Evolutionary conservation across 2,888 invertebrate genomes (phyloP), one percentile per base, ranked within the genome.

Genomic region (Eupithecia tripunctaria): DNA sequence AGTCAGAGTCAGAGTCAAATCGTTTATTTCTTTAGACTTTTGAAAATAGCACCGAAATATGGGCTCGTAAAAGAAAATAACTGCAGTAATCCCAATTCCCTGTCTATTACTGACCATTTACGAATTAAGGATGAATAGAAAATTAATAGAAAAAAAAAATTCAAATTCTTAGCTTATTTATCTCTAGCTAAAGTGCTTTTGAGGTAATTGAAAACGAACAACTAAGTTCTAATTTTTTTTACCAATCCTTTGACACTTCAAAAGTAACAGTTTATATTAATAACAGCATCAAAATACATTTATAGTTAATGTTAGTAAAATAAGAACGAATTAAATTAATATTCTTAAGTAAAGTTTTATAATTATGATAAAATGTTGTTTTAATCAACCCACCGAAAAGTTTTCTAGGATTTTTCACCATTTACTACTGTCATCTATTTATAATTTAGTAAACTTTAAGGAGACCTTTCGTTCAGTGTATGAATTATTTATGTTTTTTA

Each of bases 171-270:
- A 97, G 97, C 84, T 97, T 97, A 0, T 96, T 96, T 81, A 96
- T 97, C 87, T 97, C 97, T 41, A 97, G 96, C 73, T 96, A 96
- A 68, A 97, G 97, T 85, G 96, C 97, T 0, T 96, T 96, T 0
- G 94, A 93, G 69, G 67, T 29, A 27, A 74, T 59, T 73, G 63
- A 67, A 56, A 56, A 2, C 6, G 6, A 56, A 21, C 15, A 21
- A 1, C 12, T 25, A 41, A 68, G 29, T 14, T 29, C 21, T 27
- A 60, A 60, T n/a, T n/a, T n/a, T n/a, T n/a, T n/a, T n/a, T n/a
- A n/a, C n/a, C 25, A 56, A 14, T 56, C 25, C 21, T 14, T 14
- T 25, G 12, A 25, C 12, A 25, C 3, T 12, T 21, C 21, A 12
- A 21, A 25, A 25, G 14, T 56, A 25, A 14, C 14, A 51, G 5